These are phyloP conservation scores for Protonibea diacanthus DNA, from an alignment of 2,797 vertebrate genomes.

Conservation along the genomic window DNA sequence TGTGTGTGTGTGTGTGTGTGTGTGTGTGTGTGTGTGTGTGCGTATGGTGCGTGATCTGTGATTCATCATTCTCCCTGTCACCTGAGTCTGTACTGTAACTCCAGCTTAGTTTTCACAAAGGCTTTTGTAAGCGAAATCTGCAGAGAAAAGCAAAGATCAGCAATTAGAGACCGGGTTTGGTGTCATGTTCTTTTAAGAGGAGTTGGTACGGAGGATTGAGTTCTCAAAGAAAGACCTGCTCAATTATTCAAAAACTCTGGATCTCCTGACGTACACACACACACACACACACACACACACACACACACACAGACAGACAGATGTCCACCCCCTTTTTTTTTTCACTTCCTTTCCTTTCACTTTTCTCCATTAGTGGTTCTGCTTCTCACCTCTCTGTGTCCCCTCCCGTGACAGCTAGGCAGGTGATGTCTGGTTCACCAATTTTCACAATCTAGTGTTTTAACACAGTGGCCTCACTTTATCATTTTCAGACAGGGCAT, in stretches of 20 bases:
- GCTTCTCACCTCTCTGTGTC: background rate
- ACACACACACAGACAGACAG: background rate
- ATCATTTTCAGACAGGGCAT: no score
- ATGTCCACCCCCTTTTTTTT: background rate
- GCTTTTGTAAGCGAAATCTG: slow-evolving; percentile 59
- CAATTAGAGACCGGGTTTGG: slow-evolving; percentile 54
- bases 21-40: background rate
- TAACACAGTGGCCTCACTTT: no score
- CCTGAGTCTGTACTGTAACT: background rate
- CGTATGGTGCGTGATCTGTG: background rate
- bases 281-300: background rate
- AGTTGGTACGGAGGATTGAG: slow-evolving; percentile 44
- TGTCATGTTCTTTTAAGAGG: slow-evolving; percentile 57
- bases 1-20: background rate
- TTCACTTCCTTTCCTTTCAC: slow-evolving; percentile 15
- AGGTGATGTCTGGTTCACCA: no score
- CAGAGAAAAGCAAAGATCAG: slow-evolving; percentile 68
- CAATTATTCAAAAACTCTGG: slow-evolving; percentile 64
- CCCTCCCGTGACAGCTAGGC: no score
- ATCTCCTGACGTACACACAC: background rate
- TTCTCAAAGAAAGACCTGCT: slow-evolving; percentile 55
- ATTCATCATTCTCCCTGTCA: slow-evolving; percentile 26
- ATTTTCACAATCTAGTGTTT: no score
- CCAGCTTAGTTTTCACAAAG: slow-evolving; percentile 43
- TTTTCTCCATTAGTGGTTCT: slow-evolving; percentile 13